phyloP scores from a whole-genome alignment of 2,113 vertebrate species.

The Festucalex cinctus region DNA sequence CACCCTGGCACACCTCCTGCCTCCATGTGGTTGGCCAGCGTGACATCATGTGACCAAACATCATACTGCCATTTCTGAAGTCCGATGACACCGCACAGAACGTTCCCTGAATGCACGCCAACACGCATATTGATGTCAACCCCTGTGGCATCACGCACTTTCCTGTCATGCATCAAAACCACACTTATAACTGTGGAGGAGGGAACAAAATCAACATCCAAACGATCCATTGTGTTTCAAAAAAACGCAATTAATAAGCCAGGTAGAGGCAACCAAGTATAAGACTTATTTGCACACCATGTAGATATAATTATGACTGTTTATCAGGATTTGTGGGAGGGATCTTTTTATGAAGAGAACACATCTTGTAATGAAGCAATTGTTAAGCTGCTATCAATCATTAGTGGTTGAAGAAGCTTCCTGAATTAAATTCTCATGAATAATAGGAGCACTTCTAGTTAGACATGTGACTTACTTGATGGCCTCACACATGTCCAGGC shows the following conservation, averaged over 20 bases:
- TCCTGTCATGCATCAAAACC: conserved; percentile 71
- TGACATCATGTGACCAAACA: conserved; percentile 98
- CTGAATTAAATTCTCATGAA: neutral
- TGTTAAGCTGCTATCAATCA: neutral
- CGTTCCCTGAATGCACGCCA: conserved; percentile 95
- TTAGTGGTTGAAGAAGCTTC: neutral
- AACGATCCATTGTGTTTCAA: neutral
- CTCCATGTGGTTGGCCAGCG: conserved; percentile 97
- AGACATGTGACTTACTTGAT: conserved; percentile 85
- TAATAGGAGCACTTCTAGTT: neutral
- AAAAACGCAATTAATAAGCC: neutral
- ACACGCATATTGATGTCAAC: conserved; percentile 98
- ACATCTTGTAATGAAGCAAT: neutral
- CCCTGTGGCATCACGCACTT: conserved; percentile 90
- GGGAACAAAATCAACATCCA: neutral
- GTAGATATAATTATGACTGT: neutral
- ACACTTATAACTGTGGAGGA: conserved; percentile 4
- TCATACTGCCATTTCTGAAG: conserved; percentile 99
- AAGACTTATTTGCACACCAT: neutral
- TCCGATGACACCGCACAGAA: conserved; percentile 95
- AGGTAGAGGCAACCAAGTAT: neutral
- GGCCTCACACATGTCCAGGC: conserved; percentile 96
- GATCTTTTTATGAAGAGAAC: neutral
- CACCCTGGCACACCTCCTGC: conserved; percentile 96
- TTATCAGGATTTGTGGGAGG: neutral